phyloP scores from a whole-genome alignment of 2,888 invertebrate species.

The Penaeus monodon region DNA sequence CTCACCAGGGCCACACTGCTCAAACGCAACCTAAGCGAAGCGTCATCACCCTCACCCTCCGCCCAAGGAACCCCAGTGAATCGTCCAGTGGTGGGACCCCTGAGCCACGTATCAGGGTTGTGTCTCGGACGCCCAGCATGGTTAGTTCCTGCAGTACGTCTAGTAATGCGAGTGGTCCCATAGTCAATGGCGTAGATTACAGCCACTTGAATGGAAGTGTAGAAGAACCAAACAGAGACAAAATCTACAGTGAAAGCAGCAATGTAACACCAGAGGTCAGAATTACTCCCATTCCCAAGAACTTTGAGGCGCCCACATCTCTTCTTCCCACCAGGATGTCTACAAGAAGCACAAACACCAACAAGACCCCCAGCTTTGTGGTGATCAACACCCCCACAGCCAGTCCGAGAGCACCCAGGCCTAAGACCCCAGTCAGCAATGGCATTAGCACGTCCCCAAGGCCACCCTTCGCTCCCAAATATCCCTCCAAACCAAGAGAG shows the following conservation, averaged over 20 bases:
- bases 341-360: constrained; percentile 51
- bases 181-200: constrained; percentile 38
- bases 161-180: constrained; percentile 29
- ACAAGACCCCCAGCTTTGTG: constrained; percentile 62
- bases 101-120: constrained; percentile 29
- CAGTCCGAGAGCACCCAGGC: constrained; percentile 48
- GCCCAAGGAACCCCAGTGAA: constrained; percentile 58
- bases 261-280: constrained; percentile 47
- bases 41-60: constrained; percentile 59
- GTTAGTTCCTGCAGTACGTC: constrained; percentile 46
- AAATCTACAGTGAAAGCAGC: neutral
- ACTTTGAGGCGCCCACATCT: constrained; percentile 15
- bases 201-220: constrained; percentile 43
- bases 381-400: constrained; percentile 57
- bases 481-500: constrained; percentile 32
- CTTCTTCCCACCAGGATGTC: constrained; percentile 39
- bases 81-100: constrained; percentile 39
- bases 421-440: constrained; percentile 31
- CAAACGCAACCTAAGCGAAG: constrained; percentile 50
- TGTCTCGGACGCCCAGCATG: constrained; percentile 43
- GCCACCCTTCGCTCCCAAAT: constrained; percentile 9
- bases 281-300: constrained; percentile 41
- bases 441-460: constrained; percentile 32
- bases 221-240: constrained; percentile 32
- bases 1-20: constrained; percentile 53